These are phyloP conservation scores for Drosophila borealis DNA, from an alignment of 2,888 invertebrate genomes.

Conservation along the genomic window DNA sequence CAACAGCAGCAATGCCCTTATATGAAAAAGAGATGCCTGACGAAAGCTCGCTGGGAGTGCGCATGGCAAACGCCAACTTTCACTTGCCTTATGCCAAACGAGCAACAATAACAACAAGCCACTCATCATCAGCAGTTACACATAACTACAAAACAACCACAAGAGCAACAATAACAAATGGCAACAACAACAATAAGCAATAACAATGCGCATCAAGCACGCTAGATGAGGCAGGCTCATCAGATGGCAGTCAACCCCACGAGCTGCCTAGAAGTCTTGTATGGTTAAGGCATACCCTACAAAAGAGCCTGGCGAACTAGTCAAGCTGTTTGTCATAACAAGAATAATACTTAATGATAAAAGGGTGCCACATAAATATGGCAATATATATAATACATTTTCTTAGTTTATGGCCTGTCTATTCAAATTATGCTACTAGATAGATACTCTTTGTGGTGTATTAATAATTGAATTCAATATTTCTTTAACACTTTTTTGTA, in stretches of 20 bases:
- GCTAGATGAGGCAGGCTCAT: constrained; percentile 15
- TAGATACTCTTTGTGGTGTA: no score
- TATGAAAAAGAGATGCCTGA: constrained; percentile 68
- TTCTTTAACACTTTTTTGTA: not conserved
- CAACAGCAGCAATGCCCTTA: constrained; percentile 66
- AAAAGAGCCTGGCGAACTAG: no score
- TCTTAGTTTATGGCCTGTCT: no score
- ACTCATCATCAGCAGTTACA: constrained; percentile 67
- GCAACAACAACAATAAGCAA: constrained; percentile 44
- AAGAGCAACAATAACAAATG: constrained; percentile 20
- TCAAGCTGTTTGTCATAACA: no score
- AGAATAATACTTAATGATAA: no score
- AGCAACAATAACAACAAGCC: constrained; percentile 63
- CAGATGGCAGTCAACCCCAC: constrained; percentile 22
- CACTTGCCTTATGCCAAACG: constrained; percentile 79
- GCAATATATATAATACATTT: no score
- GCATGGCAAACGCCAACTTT: constrained; percentile 73
- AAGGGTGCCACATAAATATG: no score
- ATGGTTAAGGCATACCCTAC: not conserved
- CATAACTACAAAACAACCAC: constrained; percentile 55
- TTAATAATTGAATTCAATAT: not conserved
- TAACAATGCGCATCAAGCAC: constrained; percentile 43
- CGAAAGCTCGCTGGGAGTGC: constrained; percentile 59
- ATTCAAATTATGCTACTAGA: no score
- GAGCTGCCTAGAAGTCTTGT: constrained; percentile 3